Evolutionary conservation across 2,797 vertebrate species (phyloP).

Genomic region (Esox masquinongy): DNA sequence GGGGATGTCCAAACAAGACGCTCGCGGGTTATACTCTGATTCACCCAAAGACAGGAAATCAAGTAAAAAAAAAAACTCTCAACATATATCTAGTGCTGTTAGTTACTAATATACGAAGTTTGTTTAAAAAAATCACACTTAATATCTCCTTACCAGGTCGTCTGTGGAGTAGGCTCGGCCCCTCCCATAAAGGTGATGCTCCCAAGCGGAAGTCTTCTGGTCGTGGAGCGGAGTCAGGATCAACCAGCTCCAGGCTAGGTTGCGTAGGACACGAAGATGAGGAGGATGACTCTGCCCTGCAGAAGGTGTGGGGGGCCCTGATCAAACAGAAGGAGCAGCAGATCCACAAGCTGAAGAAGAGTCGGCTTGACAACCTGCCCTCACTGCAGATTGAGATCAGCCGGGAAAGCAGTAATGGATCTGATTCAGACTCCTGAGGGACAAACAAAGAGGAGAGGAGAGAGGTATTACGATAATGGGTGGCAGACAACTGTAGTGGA

Average conservation of each 20-base stretch:
- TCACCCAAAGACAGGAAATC: constrained; percentile 87
- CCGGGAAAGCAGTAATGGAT: constrained; percentile 91
- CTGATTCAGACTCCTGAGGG: constrained; percentile 89
- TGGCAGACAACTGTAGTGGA: not conserved
- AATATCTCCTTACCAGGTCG: constrained; percentile 67
- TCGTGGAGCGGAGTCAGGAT: constrained; percentile 5
- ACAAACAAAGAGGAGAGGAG: not conserved
- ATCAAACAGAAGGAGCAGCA: constrained; percentile 94
- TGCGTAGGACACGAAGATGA: constrained; percentile 20
- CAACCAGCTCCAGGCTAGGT: constrained; percentile 18
- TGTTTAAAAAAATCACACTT: not conserved
- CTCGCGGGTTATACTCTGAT: constrained; percentile 76
- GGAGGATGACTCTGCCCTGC: constrained; percentile 87
- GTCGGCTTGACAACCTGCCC: constrained; percentile 92
- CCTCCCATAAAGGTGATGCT: constrained; percentile 57
- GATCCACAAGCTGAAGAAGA: constrained; percentile 89
- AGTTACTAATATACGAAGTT: not conserved
- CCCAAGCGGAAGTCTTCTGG: constrained; percentile 24
- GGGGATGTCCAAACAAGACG: constrained; percentile 83
- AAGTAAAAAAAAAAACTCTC: constrained; percentile 61
- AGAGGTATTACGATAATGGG: too few relatives aligned
- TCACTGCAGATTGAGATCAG: constrained; percentile 98
- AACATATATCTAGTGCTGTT: not conserved
- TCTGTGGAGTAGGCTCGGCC: constrained; percentile 92
- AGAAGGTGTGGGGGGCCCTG: constrained; percentile 93